Percentiles rank a stretch among this genome's conserved stretches.
Evolutionary conservation across 2,113 vertebrate genomes (phyloP).

Genomic region (Chamaea fasciata): DNA sequence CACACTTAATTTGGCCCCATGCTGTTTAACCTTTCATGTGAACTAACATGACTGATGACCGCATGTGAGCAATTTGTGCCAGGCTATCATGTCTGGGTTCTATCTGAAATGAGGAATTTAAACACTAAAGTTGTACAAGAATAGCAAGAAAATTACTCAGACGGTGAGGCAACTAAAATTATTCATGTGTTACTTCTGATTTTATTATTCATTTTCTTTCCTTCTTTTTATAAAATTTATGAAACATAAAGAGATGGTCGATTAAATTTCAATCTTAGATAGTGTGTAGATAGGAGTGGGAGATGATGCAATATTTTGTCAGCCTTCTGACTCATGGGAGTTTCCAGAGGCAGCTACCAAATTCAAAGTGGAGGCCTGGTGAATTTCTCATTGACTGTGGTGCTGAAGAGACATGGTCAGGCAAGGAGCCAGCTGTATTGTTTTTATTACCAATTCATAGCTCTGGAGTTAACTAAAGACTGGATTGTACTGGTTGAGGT

Average conservation of each 20-base stretch:
- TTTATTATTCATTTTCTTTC: background rate
- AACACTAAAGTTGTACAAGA: background rate
- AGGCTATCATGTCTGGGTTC: background rate
- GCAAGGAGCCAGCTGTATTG: background rate
- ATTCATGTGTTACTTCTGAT: background rate
- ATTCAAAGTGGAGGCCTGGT: background rate
- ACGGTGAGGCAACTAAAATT: background rate
- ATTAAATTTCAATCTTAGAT: background rate
- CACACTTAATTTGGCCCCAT: background rate
- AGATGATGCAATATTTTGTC: background rate
- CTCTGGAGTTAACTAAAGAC: background rate
- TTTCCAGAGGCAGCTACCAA: background rate
- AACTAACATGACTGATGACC: background rate
- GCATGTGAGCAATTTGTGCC: background rate
- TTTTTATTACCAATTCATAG: background rate
- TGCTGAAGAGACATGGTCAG: background rate
- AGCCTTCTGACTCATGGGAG: background rate
- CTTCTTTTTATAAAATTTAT: background rate
- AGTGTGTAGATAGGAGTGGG: background rate
- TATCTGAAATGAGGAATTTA: background rate
- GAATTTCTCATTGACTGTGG: background rate
- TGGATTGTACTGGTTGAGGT: background rate
- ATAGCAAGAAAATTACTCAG: background rate
- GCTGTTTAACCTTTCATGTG: background rate
- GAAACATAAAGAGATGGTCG: background rate